Conservation (phyloP, 1,140 invertebrate genomes). For the Caenorhabditis latens region DNA sequence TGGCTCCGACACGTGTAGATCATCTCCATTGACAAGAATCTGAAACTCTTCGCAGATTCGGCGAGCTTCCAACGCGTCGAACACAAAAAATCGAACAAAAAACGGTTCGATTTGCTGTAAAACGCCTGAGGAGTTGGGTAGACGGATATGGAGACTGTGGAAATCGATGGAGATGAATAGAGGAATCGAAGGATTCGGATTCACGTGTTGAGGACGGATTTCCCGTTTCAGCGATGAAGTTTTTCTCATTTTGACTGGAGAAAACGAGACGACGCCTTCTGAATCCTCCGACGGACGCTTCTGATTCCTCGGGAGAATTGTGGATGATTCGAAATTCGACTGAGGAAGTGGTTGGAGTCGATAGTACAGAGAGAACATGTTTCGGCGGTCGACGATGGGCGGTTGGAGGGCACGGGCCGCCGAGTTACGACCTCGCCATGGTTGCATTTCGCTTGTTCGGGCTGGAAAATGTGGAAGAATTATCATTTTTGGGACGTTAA, state of each 20-base stretch:
- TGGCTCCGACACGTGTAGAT: conserved; percentile 56
- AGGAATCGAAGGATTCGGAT: background rate
- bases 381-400: conserved; percentile 61
- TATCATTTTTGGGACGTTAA: too few species aligned
- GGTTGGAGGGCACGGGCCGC: conserved; percentile 62
- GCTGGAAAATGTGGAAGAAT: too few species aligned
- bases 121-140: background rate
- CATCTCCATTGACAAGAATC: conserved; percentile 88
- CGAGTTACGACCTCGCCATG: conserved; percentile 60
- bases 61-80: conserved; percentile 86
- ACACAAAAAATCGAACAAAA: conserved; percentile 87
- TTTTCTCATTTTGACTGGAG: conserved; percentile 39
- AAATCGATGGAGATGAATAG: conserved; percentile 33
- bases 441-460: background rate
- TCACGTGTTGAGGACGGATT: background rate
- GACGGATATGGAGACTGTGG: background rate
- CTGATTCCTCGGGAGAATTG: background rate
- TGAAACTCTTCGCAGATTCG: conserved; percentile 94
- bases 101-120: conserved; percentile 86
- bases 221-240: background rate
- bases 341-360: conserved; percentile 19
- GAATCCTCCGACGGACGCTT: background rate
- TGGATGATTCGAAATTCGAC: background rate
- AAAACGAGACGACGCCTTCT: background rate
- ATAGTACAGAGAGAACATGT: conserved; percentile 66